Base-by-base conservation (phyloP, 2,888 invertebrate genomes). In the Atrina japonica region DNA sequence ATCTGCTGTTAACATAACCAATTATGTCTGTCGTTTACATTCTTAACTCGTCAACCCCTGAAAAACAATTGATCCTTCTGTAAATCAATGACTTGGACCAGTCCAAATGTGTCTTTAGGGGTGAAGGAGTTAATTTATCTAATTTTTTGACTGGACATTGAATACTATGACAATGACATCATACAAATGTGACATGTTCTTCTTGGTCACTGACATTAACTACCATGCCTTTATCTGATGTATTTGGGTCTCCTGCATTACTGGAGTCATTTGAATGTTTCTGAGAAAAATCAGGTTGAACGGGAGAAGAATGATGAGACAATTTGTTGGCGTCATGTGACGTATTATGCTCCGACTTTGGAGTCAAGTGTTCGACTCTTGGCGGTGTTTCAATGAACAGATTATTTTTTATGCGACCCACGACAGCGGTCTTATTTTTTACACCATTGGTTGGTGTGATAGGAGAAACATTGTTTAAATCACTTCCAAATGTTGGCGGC, bases 181-280 rank as follows among this genome's bases (percentile, higher is more conserved):
- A 75, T n/a, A 75, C 75, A 68, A 71, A 75, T 27, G 75, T 75
- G 11, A 75, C 68, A 35, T 63, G 65, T 61, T 70, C 68, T 55
- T 67, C 70, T 16, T 47, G 41, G 41, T 67, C 61, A 16, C 55
- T 60, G 30, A 75, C 14, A 41, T 75, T 68, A 18, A 75, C 29
- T n/a, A 74, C 43, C 27, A 74, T 66, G 5, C 59, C 70, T 64
- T 70, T 74, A 35, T 63, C 49, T 18, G 61, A 49, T 21, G 45
- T 35, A 30, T 43, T 49, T n/a, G 49, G n/a, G 30, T 49, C 29
- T 16, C 16, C 21, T 27, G 9, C 27, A n/a, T 29, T n/a, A 52
- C 23, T 40, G 6, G 18, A 7, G 14, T 56, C 21, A 11, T 30
- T 35, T 14, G 43, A 5, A 9, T 29, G n/a, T 35, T 21, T 23